Evolutionary conservation across 2,113 vertebrate species (phyloP).

Genomic region (Ascaphus truei): DNA sequence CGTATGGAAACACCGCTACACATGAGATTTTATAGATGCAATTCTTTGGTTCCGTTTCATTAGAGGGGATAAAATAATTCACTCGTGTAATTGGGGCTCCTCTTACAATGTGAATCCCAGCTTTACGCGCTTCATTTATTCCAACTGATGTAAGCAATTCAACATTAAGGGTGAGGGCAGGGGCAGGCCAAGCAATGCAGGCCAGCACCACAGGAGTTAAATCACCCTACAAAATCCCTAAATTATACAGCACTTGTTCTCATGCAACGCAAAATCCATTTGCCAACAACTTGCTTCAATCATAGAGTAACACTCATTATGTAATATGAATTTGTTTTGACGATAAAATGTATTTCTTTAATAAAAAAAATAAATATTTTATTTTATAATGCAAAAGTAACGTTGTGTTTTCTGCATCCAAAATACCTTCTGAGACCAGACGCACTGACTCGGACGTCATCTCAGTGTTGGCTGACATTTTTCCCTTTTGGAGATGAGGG

Average conservation of each 20-base stretch:
- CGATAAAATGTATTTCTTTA: conserved; percentile 33
- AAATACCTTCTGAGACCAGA: neutral
- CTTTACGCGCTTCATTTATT: too few relatives aligned
- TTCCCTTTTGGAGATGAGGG: neutral
- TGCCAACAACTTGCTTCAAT: neutral
- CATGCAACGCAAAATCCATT: neutral
- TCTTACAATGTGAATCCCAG: too few relatives aligned
- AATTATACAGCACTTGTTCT: conserved; percentile 20
- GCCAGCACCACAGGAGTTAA: neutral
- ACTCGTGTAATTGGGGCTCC: too few relatives aligned
- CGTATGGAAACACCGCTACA: too few relatives aligned
- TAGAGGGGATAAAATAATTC: too few relatives aligned
- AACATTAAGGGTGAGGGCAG: too few relatives aligned
- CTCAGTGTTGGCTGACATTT: neutral
- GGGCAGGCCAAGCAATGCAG: too few relatives aligned
- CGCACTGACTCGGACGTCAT: neutral
- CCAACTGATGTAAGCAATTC: too few relatives aligned
- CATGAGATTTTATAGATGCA: too few relatives aligned
- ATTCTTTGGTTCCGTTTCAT: too few relatives aligned
- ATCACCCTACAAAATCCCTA: neutral
- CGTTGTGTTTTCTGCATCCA: neutral
- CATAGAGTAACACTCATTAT: neutral
- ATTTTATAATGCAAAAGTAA: conserved; percentile 19
- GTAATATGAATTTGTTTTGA: conserved; percentile 11
- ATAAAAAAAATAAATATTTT: conserved; percentile 30